Evolutionary conservation across 2,113 vertebrate genomes (phyloP).

Genomic region (Smithornis capensis): DNA sequence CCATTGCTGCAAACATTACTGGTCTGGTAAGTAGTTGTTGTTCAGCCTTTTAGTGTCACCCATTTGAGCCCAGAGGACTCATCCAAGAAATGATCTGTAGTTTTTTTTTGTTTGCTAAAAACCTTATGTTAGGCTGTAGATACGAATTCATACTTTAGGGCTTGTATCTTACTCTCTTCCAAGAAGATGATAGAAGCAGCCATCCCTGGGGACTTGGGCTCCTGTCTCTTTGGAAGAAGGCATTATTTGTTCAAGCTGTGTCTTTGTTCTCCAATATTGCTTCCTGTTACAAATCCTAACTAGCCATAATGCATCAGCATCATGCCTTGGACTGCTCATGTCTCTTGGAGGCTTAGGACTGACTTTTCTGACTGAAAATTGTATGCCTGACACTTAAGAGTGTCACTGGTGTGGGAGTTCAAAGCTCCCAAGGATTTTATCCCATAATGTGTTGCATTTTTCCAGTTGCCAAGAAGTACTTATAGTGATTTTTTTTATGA

Average conservation of each 20-base stretch:
- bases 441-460: not conserved
- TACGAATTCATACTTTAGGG: not conserved
- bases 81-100: not conserved
- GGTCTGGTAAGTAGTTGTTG: not conserved
- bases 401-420: not conserved
- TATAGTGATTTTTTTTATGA: not conserved
- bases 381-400: rapidly evolving
- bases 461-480: not conserved
- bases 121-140: not conserved
- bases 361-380: not conserved
- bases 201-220: not conserved
- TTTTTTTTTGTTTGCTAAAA: not conserved
- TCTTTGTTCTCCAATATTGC: not conserved
- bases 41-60: not conserved
- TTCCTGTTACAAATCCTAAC: not conserved
- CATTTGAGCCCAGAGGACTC: not conserved
- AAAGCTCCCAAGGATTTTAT: not conserved
- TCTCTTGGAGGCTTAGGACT: not conserved
- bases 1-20: not conserved
- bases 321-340: not conserved
- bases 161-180: not conserved
- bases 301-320: not conserved
- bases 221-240: not conserved
- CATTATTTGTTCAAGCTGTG: not conserved
- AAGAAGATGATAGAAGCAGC: not conserved